Evolutionary conservation across 35 echinoderm and acorn worm species (phyloP).

Genomic region (Heliocidaris tuberculata): DNA sequence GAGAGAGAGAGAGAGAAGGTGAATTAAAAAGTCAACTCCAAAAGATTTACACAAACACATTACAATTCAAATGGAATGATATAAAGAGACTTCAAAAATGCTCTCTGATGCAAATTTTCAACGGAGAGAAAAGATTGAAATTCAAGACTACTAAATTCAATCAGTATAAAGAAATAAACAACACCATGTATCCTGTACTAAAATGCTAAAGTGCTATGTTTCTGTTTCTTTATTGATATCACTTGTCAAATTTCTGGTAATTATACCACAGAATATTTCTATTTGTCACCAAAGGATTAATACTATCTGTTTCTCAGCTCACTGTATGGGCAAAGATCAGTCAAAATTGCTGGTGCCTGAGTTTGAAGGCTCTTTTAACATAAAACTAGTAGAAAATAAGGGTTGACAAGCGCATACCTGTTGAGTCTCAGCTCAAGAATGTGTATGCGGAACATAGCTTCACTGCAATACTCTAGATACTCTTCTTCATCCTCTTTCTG

Average conservation of each 20-base stretch:
- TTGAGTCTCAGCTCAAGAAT: constrained; percentile 93
- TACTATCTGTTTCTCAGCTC: not conserved
- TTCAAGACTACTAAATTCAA: too few species aligned
- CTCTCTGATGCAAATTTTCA: too few species aligned
- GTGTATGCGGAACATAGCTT: constrained; percentile 99
- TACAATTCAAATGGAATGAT: not conserved
- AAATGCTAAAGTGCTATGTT: too few species aligned
- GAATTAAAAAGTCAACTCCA: not conserved
- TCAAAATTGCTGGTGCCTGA: not conserved
- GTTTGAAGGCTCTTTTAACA: not conserved
- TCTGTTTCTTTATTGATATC: too few species aligned
- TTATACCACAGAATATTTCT: too few species aligned
- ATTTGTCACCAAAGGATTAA: not conserved
- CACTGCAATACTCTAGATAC: constrained; percentile 97
- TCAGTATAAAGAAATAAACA: too few species aligned
- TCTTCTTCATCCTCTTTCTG: constrained; percentile 98
- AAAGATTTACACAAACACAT: not conserved
- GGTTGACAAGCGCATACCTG: constrained; percentile 50
- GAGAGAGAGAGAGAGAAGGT: not conserved
- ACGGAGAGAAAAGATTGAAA: not conserved
- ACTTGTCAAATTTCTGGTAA: too few species aligned
- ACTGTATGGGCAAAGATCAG: not conserved
- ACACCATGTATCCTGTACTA: too few species aligned
- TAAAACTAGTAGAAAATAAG: not conserved
- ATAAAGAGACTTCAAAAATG: too few species aligned